Evolutionary conservation across 2,888 invertebrate genomes (phyloP).

Genomic region (Melolontha melolontha): DNA sequence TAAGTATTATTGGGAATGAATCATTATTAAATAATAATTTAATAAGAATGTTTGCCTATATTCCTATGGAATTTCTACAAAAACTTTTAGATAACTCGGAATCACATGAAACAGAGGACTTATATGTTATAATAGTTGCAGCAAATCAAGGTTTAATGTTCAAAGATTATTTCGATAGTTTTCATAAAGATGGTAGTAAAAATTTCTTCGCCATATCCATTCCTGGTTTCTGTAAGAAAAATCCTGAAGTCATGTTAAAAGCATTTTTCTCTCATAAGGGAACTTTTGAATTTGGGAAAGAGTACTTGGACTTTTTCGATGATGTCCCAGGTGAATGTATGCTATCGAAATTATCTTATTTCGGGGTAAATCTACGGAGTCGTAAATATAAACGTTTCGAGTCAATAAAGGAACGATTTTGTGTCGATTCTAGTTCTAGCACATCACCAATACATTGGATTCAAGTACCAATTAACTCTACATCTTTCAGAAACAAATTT

Average conservation of each 20-base stretch:
- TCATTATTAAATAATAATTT: background rate
- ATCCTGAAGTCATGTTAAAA: background rate
- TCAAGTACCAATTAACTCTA: constrained; percentile 13
- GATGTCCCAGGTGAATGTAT: background rate
- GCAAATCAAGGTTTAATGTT: constrained; percentile 1
- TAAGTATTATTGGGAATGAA: background rate
- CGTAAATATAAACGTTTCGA: background rate
- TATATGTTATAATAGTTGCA: background rate
- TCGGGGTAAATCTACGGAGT: background rate
- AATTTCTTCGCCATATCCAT: background rate
- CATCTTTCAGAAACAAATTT: constrained; percentile 19
- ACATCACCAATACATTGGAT: constrained; percentile 4
- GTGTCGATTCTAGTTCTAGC: background rate
- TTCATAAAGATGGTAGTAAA: background rate
- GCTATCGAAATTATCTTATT: background rate
- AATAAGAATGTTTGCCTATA: background rate
- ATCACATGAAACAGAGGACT: background rate
- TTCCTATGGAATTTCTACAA: background rate
- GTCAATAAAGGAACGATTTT: background rate
- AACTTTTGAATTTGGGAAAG: constrained; percentile 3
- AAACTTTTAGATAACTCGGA: background rate
- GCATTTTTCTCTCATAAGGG: too few relatives aligned
- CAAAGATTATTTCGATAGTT: constrained; percentile 3
- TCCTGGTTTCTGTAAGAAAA: constrained; percentile 16
- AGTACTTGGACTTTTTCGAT: constrained; percentile 7